Percentiles rank a stretch among this genome's conserved stretches.
Conservation (phyloP, 2,888 invertebrate genomes). For the Mimas tiliae region DNA sequence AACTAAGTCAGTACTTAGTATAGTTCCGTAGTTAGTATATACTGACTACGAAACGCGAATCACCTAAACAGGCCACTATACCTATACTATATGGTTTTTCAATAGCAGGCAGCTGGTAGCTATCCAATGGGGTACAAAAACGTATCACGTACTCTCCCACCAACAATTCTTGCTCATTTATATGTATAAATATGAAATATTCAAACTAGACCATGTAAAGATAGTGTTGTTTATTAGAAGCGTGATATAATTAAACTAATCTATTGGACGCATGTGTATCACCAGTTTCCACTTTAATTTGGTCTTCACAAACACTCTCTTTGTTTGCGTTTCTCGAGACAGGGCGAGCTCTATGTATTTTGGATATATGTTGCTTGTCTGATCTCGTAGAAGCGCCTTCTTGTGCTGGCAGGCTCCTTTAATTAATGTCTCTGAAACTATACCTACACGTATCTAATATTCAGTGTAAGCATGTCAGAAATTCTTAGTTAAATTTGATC, state of each 20-base stretch:
- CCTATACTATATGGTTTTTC: no score
- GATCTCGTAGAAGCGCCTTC: slow-evolving; percentile 72
- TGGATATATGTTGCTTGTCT: slow-evolving; percentile 65
- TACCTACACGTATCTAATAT: slow-evolving; percentile 63
- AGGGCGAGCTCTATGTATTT: slow-evolving; percentile 52
- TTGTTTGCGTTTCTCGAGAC: slow-evolving; percentile 39
- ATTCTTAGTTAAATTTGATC: slow-evolving; percentile 59
- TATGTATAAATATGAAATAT: neutral
- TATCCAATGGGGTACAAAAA: no score
- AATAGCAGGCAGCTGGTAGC: no score
- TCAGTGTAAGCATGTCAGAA: slow-evolving; percentile 59
- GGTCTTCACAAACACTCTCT: slow-evolving; percentile 40
- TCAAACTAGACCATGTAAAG: slow-evolving; percentile 42
- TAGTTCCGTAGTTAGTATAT: no score
- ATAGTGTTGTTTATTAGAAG: slow-evolving; percentile 58
- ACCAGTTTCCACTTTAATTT: slow-evolving; percentile 50
- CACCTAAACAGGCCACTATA: no score
- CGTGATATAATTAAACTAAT: slow-evolving; percentile 71
- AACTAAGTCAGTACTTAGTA: no score
- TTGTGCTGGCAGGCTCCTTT: slow-evolving; percentile 78
- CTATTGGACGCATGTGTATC: slow-evolving; percentile 63
- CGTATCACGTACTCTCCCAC: no score
- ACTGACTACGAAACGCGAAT: no score
- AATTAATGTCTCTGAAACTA: slow-evolving; percentile 78
- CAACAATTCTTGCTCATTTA: no score